Base-by-base conservation (phyloP, 2,113 vertebrate genomes). In the Eulacestoma nigropectus region DNA sequence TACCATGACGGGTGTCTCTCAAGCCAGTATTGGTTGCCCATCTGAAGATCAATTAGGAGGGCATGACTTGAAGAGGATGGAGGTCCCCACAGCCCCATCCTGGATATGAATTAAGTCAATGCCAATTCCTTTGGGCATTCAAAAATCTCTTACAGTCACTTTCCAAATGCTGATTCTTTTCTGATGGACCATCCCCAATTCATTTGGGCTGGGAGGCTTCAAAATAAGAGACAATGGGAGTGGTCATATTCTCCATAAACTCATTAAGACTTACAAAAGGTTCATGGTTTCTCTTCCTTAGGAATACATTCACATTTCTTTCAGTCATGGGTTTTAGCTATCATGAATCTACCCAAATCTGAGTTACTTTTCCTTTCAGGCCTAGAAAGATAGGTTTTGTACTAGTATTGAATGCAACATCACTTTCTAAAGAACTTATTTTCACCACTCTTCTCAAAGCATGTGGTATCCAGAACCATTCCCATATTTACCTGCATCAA, bases 221-320 rank as follows among this genome's bases (percentile, higher is more conserved):
- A 82, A 85, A 86, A 39, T 67, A 63, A 63, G 35, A 77, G 64
- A 70, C n/a, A 91, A 4, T 14, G 23, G 42, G 84, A 67, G 13
- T 35, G 33, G 81, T 67, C 50, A 42, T 87, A 72, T 74, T 82
- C 67, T 78, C 37, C 41, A 91, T 32, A 84, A 95, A 89, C 32
- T 68, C 30, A n/a, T 63, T 53, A 62, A 47, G 65, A 64, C 29
- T 93, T 81, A 80, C 0, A 64, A 72, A 76, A 90, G 44, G 39
- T 70, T 89, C 17, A 57, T 59, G 55, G n/a, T 95, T 96, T 84
- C 39, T 92, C 63, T 96, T 81, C 87, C 59, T 77, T 81, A 91
- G 75, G 82, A 84, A 93, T 87, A 82, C 50, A 97, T 96, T 94
- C 91, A 93, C 59, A 81, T 97, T 96, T 96, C 81, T 92, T 95